Evolutionary conservation across 2,888 invertebrate genomes (phyloP).

Genomic region (Drosophila putrida): DNA sequence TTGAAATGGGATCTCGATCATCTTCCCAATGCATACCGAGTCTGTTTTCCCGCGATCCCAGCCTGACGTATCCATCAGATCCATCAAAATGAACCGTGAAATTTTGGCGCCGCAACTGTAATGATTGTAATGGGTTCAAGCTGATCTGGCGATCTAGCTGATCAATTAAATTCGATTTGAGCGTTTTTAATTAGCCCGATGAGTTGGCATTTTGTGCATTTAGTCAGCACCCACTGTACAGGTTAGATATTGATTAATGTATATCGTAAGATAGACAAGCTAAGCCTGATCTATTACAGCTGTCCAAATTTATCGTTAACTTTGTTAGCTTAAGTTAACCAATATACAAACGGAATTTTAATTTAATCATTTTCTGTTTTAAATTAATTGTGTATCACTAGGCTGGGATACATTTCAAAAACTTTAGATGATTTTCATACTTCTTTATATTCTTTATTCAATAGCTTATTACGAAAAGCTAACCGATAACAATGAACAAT

Average conservation of each 20-base stretch:
- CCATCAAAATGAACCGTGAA: conserved; percentile 72
- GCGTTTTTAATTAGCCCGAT: conserved; percentile 84
- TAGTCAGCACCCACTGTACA: conserved; percentile 55
- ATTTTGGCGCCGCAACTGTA: conserved; percentile 74
- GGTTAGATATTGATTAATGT: conserved; percentile 24
- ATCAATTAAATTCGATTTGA: conserved; percentile 85
- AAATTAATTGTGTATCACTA: not conserved
- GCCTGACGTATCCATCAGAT: conserved; percentile 40
- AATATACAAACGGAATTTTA: not conserved
- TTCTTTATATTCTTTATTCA: too few relatives aligned
- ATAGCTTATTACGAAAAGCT: not conserved
- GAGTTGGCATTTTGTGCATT: conserved; percentile 77
- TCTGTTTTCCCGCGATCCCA: conserved; percentile 24
- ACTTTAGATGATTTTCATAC: not conserved
- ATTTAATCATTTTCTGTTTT: not conserved
- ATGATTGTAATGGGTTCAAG: conserved; percentile 43
- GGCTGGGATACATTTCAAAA: too few relatives aligned
- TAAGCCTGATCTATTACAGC: conserved; percentile 4
- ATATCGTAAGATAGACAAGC: not conserved
- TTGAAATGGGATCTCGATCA: conserved; percentile 35
- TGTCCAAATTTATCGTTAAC: not conserved
- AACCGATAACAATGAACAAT: too few relatives aligned
- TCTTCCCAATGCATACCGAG: conserved; percentile 13
- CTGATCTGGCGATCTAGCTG: conserved; percentile 63
- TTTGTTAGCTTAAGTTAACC: not conserved